Evolutionary conservation across 2,113 vertebrate species (phyloP).

Genomic region (Rhabdomys dilectus): DNA sequence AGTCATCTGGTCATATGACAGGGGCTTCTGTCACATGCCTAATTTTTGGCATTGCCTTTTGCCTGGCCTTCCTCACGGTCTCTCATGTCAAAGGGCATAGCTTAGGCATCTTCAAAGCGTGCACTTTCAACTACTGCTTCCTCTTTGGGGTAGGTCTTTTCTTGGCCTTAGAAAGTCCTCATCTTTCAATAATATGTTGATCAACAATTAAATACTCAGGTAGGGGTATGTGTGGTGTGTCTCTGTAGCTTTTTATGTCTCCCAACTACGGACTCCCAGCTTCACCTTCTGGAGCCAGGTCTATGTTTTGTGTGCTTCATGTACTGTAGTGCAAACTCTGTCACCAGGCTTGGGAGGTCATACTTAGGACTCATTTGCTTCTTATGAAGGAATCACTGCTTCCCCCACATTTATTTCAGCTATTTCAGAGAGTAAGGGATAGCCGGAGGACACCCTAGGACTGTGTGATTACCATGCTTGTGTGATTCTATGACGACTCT

Average conservation of each 20-base stretch:
- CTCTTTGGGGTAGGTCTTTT: constrained; percentile 11
- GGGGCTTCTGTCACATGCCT: background rate
- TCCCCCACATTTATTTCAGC: background rate
- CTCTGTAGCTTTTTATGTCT: background rate
- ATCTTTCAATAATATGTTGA: background rate
- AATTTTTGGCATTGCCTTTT: constrained; percentile 12
- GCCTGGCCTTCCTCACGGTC: background rate
- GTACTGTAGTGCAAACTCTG: background rate
- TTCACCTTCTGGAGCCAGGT: background rate
- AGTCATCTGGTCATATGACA: background rate
- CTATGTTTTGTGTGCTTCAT: background rate
- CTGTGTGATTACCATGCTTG: background rate
- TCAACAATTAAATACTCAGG: background rate
- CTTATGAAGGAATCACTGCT: background rate
- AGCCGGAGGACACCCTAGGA: background rate
- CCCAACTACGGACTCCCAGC: background rate
- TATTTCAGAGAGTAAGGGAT: background rate
- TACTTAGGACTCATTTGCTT: background rate
- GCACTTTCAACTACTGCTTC: background rate
- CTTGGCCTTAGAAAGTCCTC: background rate
- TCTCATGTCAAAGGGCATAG: background rate
- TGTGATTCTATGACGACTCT: background rate
- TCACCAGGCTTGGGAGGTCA: background rate
- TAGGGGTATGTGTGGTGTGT: too few species aligned
- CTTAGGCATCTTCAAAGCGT: background rate